Percentiles rank a stretch among this genome's conserved stretches.
Conservation (phyloP, 2,113 vertebrate species). For the Amblyornis subalaris region DNA sequence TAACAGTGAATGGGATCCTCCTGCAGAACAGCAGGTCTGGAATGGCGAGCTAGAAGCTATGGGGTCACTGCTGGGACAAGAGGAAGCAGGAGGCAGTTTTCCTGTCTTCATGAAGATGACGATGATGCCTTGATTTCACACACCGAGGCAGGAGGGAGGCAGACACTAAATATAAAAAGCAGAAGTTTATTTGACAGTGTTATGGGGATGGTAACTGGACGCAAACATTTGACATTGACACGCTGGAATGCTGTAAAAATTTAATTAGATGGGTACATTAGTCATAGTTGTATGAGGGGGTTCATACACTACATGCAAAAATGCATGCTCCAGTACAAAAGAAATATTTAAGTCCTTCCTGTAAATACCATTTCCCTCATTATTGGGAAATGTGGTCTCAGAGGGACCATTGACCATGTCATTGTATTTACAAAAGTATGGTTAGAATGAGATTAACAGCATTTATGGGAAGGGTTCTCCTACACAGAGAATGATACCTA, state of each 20-base stretch:
- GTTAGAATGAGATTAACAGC: conserved; percentile 66
- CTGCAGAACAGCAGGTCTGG: not conserved
- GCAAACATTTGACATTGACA: conserved; percentile 78
- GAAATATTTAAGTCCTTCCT: conserved; percentile 74
- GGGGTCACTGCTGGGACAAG: conserved; percentile 4
- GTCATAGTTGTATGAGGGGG: conserved; percentile 72
- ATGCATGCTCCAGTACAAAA: conserved; percentile 64
- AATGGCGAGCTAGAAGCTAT: not conserved
- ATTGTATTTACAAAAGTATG: conserved; percentile 73
- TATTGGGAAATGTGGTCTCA: conserved; percentile 76
- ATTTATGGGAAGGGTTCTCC: conserved; percentile 34
- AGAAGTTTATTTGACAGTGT: conserved; percentile 71
- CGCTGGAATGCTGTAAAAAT: conserved; percentile 79
- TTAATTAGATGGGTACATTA: conserved; percentile 82
- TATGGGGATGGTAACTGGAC: conserved; percentile 71
- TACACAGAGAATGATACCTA: not conserved
- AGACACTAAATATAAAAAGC: conserved; percentile 47
- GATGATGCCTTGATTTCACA: conserved; percentile 6
- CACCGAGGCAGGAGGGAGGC: conserved; percentile 36
- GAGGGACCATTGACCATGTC: conserved; percentile 64
- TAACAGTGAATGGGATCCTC: not conserved
- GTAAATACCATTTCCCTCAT: conserved; percentile 77
- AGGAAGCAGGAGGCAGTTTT: conserved; percentile 21
- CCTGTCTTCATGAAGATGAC: not conserved
- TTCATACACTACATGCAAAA: conserved; percentile 73